Evolutionary conservation across 2,888 invertebrate genomes (phyloP).

Genomic region (Polia nebulosa): DNA sequence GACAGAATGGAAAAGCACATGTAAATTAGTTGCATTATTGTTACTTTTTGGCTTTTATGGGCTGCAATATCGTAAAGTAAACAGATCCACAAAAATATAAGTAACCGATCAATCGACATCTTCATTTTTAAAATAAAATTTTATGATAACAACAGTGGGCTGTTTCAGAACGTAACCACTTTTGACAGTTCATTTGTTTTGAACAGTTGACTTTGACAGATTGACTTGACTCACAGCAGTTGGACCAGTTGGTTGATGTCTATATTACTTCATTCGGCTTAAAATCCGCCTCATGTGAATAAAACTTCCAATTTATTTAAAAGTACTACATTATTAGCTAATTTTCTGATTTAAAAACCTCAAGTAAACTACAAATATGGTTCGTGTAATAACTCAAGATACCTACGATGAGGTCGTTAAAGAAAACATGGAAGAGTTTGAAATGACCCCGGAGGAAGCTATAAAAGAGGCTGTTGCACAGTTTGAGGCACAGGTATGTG

Average conservation of each 20-base stretch:
- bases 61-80: no score
- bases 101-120: no score
- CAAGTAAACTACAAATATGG: conserved; percentile 78
- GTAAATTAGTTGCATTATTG: background rate
- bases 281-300: conserved; percentile 52
- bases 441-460: conserved; percentile 95
- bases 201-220: conserved; percentile 14
- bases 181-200: conserved; percentile 49
- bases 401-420: conserved; percentile 96
- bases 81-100: no score
- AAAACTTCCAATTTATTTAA: conserved; percentile 18
- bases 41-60: no score
- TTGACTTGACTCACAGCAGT: background rate
- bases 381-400: conserved; percentile 92
- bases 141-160: no score
- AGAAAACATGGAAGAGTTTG: conserved; percentile 97
- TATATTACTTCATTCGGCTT: conserved; percentile 38
- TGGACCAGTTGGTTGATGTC: background rate
- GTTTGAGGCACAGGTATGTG: conserved; percentile 94
- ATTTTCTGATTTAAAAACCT: conserved; percentile 30
- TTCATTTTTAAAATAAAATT: no score
- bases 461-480: conserved; percentile 95
- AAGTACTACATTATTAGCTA: conserved; percentile 11
- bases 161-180: conserved; percentile 36
- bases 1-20: no score